Base-by-base conservation (phyloP, 2,888 invertebrate species). In the Leucophenga montana region DNA sequence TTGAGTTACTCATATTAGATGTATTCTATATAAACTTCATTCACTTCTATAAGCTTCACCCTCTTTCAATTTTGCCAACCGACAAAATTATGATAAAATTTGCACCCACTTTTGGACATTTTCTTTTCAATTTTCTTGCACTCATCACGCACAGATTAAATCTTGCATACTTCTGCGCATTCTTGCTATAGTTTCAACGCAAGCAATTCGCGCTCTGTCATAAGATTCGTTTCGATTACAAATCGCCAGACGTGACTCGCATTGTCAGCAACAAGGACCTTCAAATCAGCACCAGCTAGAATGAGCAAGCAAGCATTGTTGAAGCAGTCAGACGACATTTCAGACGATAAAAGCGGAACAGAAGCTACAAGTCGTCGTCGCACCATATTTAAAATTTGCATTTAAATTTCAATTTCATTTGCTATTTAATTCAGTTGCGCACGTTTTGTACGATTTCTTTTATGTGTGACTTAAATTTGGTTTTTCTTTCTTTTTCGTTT, bases 171-270 rank as follows among this genome's bases (percentile, higher is more conserved):
- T 57, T 27, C 16, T 57, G 39, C 3, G 27, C 57, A 27, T 57
- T 57, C 14, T 31, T n/a, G n/a, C 13, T 14, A 27, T 27, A 27
- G 27, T 27, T 27, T n/a, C 57, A 18, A 18, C 6, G 54, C 54
- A 46, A 46, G 50, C 50, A 11, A 16, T 50, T 18, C 50, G 50
- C 50, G 18, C 16, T 1, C 50, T 75, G 68, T 74, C 83, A 76
- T 73, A 80, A 74, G 76, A 80, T 80, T 80, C 83, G 79, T 78
- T 83, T 83, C 83, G 82, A 80, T 80, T 80, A 83, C 80, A 81
- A 80, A 83, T 83, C 79, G 82, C 67, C 71, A 73, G 73, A 80
- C 80, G 83, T 80, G 80, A 83, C 83, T 79, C 73, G 79, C 78
- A 81, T 80, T 16, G 62, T 69, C 39, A 39, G 31, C 61, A 22